Base-by-base conservation (phyloP, 1,140 invertebrate genomes). In the Cheumatopsyche charites region DNA sequence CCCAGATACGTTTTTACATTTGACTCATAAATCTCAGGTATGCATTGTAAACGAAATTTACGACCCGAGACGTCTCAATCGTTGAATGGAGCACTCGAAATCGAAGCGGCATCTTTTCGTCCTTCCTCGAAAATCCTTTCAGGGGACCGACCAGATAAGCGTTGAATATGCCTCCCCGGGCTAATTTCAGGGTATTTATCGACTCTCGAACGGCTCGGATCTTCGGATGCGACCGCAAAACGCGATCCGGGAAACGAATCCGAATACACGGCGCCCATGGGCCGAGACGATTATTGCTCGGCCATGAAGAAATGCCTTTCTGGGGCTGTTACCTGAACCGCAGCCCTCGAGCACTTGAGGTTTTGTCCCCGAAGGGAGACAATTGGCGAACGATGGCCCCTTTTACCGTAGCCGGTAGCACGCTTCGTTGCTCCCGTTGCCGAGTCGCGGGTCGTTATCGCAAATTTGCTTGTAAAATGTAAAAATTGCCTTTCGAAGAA, bases 191-290 rank as follows among this genome's bases (percentile, higher is more conserved):
- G 45, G 45, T 13, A 4, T 19, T 19, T 49, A 15, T 49, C 13
- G 17, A 5, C 5, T 49, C 45, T 4, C 45, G 45, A 49, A 5
- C 45, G n/a, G n/a, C n/a, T n/a, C n/a, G n/a, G n/a, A n/a, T n/a
- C n/a, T n/a, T n/a, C n/a, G n/a, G n/a, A n/a, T n/a, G 4, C 45
- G 3, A 15, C 13, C 45, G 13, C 45, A 49, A 49, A 19, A 15
- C 13, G 45, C 45, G 13, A 5, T n/a, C 13, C 13, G 45, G 17
- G 4, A 19, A 3, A 49, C 3, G 17, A 49, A n/a, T n/a, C n/a
- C n/a, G n/a, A n/a, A 49, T 4, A 49, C 45, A 66, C 26, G 70
- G 70, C 73, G 73, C 70, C 73, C 61, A 65, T 75, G 73, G 26
- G 19, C 61, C 41, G 36, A 21, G 67, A 62, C 69, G 58, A 73